These are phyloP conservation scores for Drosophila recens DNA, from an alignment of 2,888 invertebrate genomes.

Conservation along the genomic window DNA sequence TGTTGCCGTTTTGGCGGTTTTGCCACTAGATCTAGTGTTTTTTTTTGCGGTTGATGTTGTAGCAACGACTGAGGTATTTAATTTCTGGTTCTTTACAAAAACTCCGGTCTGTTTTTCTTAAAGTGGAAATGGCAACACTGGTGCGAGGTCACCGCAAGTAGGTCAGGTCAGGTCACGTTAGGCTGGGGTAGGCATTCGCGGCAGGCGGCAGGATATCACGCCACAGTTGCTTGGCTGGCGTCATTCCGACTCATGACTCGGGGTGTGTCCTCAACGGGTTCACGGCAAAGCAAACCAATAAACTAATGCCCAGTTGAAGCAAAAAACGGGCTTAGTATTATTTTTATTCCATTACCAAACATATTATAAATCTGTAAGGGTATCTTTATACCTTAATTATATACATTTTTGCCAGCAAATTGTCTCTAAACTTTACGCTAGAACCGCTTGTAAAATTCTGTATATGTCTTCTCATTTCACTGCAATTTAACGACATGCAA, in stretches of 20 bases:
- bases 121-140: background rate
- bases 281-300: constrained; percentile 35
- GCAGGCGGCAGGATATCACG: constrained; percentile 51
- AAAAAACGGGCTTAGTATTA: background rate
- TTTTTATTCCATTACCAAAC: background rate
- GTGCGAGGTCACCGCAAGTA: constrained; percentile 59
- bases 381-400: background rate
- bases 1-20: background rate
- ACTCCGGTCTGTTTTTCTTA: background rate
- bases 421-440: background rate
- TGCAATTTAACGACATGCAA: constrained; percentile 1
- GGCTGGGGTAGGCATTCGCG: constrained; percentile 15
- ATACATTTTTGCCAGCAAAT: background rate
- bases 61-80: too few species aligned
- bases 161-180: constrained; percentile 61
- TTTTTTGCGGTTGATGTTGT: background rate
- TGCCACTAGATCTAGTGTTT: background rate
- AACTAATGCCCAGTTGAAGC: constrained; percentile 26
- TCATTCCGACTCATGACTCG: constrained; percentile 38
- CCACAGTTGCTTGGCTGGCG: constrained; percentile 59
- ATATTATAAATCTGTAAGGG: background rate
- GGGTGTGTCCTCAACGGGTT: constrained; percentile 39
- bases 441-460: background rate
- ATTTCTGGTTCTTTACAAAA: too few species aligned
- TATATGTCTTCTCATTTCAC: background rate